Evolutionary conservation across 2,888 invertebrate genomes (phyloP).

Genomic region (Deroplatys truncata): DNA sequence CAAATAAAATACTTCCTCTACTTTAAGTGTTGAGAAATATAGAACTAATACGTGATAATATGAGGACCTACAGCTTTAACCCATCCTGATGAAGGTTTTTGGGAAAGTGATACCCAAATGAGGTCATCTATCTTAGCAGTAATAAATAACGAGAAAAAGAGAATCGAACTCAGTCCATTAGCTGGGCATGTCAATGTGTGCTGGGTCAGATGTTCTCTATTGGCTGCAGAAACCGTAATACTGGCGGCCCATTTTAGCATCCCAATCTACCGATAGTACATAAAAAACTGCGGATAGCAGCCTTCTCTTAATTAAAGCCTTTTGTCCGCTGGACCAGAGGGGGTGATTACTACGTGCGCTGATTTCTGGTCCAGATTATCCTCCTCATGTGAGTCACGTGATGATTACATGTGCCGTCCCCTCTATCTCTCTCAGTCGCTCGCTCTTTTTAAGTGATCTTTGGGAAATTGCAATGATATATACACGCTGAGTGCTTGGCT

Average conservation of each 20-base stretch:
- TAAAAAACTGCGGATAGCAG: neutral
- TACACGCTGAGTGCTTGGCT: neutral
- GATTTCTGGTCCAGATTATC: conserved; percentile 17
- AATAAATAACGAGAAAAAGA: neutral
- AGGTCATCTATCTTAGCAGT: too few relatives aligned
- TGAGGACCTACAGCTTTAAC: too few relatives aligned
- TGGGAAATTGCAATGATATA: neutral
- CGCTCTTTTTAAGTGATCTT: neutral
- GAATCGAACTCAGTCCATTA: neutral
- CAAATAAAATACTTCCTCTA: too few relatives aligned
- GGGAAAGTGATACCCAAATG: too few relatives aligned
- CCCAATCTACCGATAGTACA: neutral
- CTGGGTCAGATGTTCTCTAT: neutral
- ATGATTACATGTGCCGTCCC: neutral
- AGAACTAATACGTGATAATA: too few relatives aligned
- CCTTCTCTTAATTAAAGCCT: conserved; percentile 23
- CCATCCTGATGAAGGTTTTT: too few relatives aligned
- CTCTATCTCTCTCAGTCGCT: neutral
- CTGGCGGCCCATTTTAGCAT: neutral
- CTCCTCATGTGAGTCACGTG: conserved; percentile 11
- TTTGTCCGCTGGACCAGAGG: conserved; percentile 18
- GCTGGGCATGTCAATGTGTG: neutral
- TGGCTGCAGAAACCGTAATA: neutral
- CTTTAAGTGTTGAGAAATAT: too few relatives aligned
- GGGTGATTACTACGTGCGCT: conserved; percentile 18